phyloP scores from a whole-genome alignment of 2,888 invertebrate genomes.

The Drosophila subsilvestris region DNA sequence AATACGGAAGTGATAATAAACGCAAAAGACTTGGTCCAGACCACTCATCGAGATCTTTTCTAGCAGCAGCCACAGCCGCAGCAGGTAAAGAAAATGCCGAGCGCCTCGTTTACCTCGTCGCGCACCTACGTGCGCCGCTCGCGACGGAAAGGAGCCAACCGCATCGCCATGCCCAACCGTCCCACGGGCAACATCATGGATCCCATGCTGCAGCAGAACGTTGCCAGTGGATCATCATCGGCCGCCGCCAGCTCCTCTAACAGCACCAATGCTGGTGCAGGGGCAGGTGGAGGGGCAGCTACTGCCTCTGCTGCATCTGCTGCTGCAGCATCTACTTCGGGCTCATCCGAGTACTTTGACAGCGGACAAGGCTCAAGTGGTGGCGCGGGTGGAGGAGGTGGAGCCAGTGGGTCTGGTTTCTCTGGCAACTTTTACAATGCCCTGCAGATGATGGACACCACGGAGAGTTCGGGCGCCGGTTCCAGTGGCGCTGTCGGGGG shows the following conservation, averaged over 20 bases:
- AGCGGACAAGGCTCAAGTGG: conserved; percentile 65
- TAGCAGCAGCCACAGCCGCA: background rate
- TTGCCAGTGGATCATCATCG: conserved; percentile 71
- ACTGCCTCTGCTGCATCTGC: conserved; percentile 43
- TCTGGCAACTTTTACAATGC: conserved; percentile 54
- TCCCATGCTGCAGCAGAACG: conserved; percentile 88
- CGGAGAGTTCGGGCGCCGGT: conserved; percentile 52
- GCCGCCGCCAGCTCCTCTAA: conserved; percentile 36
- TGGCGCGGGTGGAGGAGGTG: conserved; percentile 36
- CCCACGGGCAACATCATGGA: conserved; percentile 86
- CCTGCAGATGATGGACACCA: conserved; percentile 70
- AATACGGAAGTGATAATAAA: conserved; percentile 55
- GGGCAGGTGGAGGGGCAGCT: conserved; percentile 21
- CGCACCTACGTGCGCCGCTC: conserved; percentile 96
- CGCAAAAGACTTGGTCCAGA: conserved; percentile 33
- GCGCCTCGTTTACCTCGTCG: conserved; percentile 96
- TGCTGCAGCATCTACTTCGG: conserved; percentile 34
- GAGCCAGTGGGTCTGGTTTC: conserved; percentile 17
- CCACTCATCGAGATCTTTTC: conserved; percentile 3
- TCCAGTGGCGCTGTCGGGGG: conserved; percentile 18
- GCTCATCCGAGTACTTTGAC: conserved; percentile 64
- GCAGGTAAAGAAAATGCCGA: conserved; percentile 87
- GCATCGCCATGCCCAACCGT: conserved; percentile 86
- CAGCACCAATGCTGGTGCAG: conserved; percentile 37
- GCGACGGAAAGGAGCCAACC: conserved; percentile 95